phyloP scores from a whole-genome alignment of 2,888 invertebrate genomes.

The Synanthedon andrenaeformis region DNA sequence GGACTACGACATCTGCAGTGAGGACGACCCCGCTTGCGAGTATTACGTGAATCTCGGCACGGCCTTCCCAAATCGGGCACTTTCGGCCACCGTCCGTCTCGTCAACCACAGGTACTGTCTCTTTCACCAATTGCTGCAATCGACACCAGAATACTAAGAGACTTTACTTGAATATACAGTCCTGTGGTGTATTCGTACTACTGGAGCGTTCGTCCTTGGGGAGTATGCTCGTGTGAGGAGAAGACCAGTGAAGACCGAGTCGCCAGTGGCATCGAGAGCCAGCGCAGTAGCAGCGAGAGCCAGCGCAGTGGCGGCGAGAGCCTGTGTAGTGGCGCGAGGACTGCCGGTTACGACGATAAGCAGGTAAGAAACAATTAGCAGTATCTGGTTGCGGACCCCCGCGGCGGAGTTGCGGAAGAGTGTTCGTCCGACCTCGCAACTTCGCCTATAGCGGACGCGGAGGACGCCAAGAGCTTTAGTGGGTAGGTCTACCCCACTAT shows the following conservation, averaged over 20 bases:
- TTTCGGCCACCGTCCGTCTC: conserved; percentile 27
- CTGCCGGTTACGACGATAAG: conserved; percentile 6
- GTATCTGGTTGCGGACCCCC: too few relatives aligned
- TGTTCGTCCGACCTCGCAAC: too few relatives aligned
- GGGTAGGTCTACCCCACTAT: too few relatives aligned
- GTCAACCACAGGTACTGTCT: conserved; percentile 35
- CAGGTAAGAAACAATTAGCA: not conserved
- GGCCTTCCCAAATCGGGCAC: conserved; percentile 33
- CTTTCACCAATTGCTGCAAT: not conserved
- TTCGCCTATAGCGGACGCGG: too few relatives aligned
- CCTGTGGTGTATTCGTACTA: conserved; percentile 40
- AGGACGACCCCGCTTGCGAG: conserved; percentile 37
- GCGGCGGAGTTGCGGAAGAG: too few relatives aligned
- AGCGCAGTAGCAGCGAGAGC: conserved; percentile 20
- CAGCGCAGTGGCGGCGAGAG: not conserved
- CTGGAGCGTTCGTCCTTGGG: conserved; percentile 45
- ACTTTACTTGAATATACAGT: conserved; percentile 16
- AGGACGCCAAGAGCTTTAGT: too few relatives aligned
- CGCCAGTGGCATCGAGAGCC: not conserved
- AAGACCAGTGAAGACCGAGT: not conserved
- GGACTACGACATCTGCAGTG: conserved; percentile 43
- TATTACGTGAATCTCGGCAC: conserved; percentile 43
- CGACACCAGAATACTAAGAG: not conserved
- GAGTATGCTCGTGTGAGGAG: conserved; percentile 26
- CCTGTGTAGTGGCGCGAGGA: conserved; percentile 21